phyloP scores from a whole-genome alignment of 2,113 vertebrate genomes.

The Pelecanus crispus region DNA sequence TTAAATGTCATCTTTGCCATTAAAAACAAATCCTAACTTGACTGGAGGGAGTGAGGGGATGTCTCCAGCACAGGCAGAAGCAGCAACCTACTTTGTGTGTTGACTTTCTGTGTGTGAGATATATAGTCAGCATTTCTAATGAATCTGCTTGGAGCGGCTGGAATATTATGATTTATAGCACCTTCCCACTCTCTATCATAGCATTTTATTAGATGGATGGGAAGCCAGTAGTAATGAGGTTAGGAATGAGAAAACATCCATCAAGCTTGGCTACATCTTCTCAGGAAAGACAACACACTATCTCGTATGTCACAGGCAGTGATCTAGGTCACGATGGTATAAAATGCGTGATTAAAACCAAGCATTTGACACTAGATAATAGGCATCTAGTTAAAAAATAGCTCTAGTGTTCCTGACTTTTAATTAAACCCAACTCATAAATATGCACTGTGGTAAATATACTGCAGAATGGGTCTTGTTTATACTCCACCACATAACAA shows the following conservation, averaged over 20 bases:
- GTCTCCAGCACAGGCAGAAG: constrained; percentile 29
- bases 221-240: constrained; percentile 86
- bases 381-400: constrained; percentile 80
- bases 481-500: constrained; percentile 76
- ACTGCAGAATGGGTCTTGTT: constrained; percentile 72
- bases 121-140: constrained; percentile 83
- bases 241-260: constrained; percentile 87
- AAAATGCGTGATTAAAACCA: constrained; percentile 83
- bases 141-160: constrained; percentile 77
- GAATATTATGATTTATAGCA: constrained; percentile 85
- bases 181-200: constrained; percentile 80
- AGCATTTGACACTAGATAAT: constrained; percentile 80
- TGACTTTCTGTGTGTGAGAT: constrained; percentile 75
- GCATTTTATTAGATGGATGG: constrained; percentile 89
- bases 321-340: constrained; percentile 81
- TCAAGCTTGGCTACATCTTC: constrained; percentile 79
- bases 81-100: constrained; percentile 68
- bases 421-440: constrained; percentile 82
- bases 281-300: constrained; percentile 79
- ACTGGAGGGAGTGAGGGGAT: neutral
- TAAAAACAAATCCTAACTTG: constrained; percentile 44
- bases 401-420: constrained; percentile 71
- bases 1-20: constrained; percentile 51
- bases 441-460: constrained; percentile 76
- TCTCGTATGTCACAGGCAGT: constrained; percentile 77